Percentiles rank a stretch among this genome's conserved stretches.
Evolutionary conservation across 2,797 vertebrate species (phyloP).

Genomic region (Eulemur mongoz): DNA sequence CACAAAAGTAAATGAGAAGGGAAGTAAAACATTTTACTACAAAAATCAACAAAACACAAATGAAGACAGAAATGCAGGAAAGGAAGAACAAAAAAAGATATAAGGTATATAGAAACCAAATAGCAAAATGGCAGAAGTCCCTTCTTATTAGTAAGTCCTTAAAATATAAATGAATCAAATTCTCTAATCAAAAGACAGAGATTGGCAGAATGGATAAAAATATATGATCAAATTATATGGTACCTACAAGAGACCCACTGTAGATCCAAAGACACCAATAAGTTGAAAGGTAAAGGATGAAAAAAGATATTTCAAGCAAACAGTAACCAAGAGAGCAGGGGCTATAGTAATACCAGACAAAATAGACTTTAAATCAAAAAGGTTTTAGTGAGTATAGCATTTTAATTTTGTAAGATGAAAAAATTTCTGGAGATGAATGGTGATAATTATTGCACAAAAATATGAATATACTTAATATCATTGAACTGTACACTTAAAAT

Average conservation of each 20-base stretch:
- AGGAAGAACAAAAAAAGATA: not conserved
- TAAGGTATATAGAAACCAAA: not conserved
- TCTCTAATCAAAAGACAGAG: not conserved
- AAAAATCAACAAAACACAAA: not conserved
- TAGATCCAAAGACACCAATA: not conserved
- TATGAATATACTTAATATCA: not conserved
- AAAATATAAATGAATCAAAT: constrained; percentile 43
- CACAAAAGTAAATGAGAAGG: not conserved
- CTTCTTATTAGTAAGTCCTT: not conserved
- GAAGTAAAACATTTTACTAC: not conserved
- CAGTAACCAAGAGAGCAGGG: not conserved
- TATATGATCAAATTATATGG: not conserved
- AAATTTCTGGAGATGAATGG: not conserved
- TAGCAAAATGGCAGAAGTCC: not conserved
- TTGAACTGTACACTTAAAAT: not conserved
- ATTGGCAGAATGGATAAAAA: not conserved
- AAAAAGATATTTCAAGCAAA: not conserved
- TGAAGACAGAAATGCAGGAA: not conserved
- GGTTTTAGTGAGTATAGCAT: not conserved
- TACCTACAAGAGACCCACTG: not conserved
- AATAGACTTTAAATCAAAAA: not conserved
- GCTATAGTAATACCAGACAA: not conserved
- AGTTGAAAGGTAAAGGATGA: not conserved
- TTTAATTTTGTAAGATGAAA: constrained; percentile 1
- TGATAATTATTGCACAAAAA: not conserved